Evolutionary conservation across 2,888 invertebrate genomes (phyloP), one percentile per base, ranked within the genome.

Genomic region (Listrodromus nycthemerus): DNA sequence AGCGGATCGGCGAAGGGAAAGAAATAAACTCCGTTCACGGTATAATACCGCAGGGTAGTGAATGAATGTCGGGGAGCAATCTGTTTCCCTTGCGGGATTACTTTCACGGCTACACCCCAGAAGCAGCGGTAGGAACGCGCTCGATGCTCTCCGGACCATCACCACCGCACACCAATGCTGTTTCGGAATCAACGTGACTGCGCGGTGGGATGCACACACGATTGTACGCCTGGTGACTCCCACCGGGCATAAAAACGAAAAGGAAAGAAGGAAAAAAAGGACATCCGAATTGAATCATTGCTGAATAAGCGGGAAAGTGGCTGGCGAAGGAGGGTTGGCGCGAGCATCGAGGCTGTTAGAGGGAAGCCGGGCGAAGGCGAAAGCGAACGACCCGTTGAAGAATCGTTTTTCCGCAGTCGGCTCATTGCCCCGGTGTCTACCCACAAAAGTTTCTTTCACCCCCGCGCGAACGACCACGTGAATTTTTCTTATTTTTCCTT

Each of bases 281-380:
- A 90, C 89, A 89, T 90, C 89, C 89, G 88, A 90, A 93, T 93
- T 93, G 93, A 93, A 93, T 93, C 93, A 93, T 93, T 92, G 93
- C 93, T 93, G 93, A 93, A 93, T 93, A 93, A 93, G 93, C 93
- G 92, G 88, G 91, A 93, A 92, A 92, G 91, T 91, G 91, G 91
- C 89, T 86, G 86, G 88, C 87, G 84, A 88, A 88, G 83, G 77
- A 82, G 83, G 85, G 86, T 81, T 70, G 80, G 71, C 50, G 65
- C 74, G 33, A 63, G 16, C 16, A 66, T n/a, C 55, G 13, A 27
- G 33, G 10, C 55, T n/a, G 24, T 63, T 45, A 30, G 33, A 30
- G 52, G 21, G 52, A 30, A 48, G 30, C 45, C 67, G 61, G 55
- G 65, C 65, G 61, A 82, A 82, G 82, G 50, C 77, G 70, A 75